Evolutionary conservation across 2,797 vertebrate genomes (phyloP).

Genomic region (Centroberyx gerrardi): DNA sequence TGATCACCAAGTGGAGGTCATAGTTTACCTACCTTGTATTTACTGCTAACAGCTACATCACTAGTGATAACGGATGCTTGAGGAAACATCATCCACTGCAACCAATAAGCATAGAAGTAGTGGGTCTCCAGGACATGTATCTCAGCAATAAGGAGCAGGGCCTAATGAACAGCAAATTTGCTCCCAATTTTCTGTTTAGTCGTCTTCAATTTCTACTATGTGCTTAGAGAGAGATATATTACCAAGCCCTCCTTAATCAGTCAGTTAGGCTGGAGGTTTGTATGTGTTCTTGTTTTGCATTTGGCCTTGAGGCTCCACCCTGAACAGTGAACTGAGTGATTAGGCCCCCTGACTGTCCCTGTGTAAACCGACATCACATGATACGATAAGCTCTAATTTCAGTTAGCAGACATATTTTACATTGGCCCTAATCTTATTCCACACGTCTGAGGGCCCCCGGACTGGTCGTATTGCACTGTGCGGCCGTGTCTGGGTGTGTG

Average conservation of each 20-base stretch:
- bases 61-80: neutral
- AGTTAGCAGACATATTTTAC: neutral
- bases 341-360: neutral
- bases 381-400: constrained; percentile 1
- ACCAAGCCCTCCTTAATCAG: too few relatives aligned
- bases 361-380: constrained; percentile 1
- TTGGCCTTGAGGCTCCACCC: neutral
- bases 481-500: constrained; percentile 23
- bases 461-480: neutral
- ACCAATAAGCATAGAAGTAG: neutral
- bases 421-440: neutral
- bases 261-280: too few relatives aligned
- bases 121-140: neutral
- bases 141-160: too few relatives aligned
- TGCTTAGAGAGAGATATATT: too few relatives aligned
- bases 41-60: too few relatives aligned
- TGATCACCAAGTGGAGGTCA: neutral
- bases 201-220: too few relatives aligned
- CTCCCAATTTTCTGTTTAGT: too few relatives aligned
- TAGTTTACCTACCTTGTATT: too few relatives aligned
- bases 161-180: too few relatives aligned
- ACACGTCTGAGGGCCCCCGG: neutral
- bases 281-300: neutral
- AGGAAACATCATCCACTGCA: neutral
- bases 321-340: neutral